A percentile compares a stretch with the other conserved stretches of the same genome.
Evolutionary conservation across 2,113 vertebrate genomes (phyloP).

Genomic region (Leptocoma aspasia): DNA sequence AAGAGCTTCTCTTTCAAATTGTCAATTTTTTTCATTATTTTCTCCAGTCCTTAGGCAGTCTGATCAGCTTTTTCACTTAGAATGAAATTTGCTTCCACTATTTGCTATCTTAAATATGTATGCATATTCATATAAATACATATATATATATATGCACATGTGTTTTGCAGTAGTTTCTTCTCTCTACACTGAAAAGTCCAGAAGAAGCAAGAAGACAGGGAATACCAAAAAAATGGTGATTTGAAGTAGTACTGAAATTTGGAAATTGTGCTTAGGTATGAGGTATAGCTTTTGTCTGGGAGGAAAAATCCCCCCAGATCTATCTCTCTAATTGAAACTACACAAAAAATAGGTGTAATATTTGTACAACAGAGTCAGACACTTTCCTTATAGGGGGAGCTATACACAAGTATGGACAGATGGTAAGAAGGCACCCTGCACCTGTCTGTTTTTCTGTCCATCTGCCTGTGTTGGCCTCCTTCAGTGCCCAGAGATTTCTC

Average conservation of each 20-base stretch:
- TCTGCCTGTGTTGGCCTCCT: not conserved
- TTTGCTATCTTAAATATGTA: not conserved
- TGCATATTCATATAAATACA: not conserved
- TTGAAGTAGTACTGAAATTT: not conserved
- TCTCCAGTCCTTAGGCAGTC: not conserved
- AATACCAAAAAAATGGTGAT: not conserved
- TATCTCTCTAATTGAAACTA: not conserved
- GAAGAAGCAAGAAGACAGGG: not conserved
- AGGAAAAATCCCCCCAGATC: not conserved
- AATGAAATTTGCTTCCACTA: not conserved
- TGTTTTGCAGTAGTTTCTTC: not conserved
- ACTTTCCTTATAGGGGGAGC: not conserved
- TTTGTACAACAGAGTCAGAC: not conserved
- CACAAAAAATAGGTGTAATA: not conserved
- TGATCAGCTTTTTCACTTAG: not conserved
- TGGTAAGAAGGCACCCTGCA: not conserved
- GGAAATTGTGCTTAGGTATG: not conserved
- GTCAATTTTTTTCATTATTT: not conserved
- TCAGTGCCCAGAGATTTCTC: not conserved
- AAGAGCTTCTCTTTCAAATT: not conserved
- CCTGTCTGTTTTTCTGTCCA: not conserved
- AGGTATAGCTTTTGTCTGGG: not conserved
- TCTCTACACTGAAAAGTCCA: not conserved
- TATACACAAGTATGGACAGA: not conserved
- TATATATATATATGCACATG: not conserved